phyloP scores from a whole-genome alignment of 1,140 invertebrate species.

The Anoplolepis gracilipes region DNA sequence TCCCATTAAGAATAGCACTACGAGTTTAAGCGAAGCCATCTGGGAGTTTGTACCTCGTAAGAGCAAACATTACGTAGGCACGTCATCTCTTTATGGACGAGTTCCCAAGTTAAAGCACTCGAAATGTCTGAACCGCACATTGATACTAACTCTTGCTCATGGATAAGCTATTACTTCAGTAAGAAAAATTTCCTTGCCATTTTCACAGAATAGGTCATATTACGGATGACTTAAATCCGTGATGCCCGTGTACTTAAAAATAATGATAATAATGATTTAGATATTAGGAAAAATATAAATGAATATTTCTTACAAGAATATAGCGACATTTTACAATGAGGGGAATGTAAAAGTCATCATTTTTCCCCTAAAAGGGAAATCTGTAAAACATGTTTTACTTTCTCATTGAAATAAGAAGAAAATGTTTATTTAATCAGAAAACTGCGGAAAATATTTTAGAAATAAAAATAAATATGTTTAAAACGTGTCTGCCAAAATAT shows the following conservation, averaged over 20 bases:
- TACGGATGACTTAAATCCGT: background rate
- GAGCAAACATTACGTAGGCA: conserved; percentile 51
- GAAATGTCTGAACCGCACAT: conserved; percentile 13
- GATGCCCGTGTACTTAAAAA: background rate
- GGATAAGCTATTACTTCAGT: conserved; percentile 18
- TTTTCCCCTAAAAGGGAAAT: no score
- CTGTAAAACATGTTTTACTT: no score
- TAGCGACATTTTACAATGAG: background rate
- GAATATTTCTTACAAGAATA: no score
- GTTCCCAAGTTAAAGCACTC: background rate
- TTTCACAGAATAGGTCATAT: background rate
- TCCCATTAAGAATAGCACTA: conserved; percentile 49
- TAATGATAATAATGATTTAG: background rate
- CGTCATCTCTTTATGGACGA: background rate
- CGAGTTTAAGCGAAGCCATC: conserved; percentile 47
- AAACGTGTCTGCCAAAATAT: no score
- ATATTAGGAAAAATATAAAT: no score
- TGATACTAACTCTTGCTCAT: conserved; percentile 30
- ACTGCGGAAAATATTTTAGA: no score
- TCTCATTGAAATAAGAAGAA: no score
- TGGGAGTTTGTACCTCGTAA: conserved; percentile 45
- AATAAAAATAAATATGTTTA: no score
- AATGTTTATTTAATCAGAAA: no score
- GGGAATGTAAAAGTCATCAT: no score
- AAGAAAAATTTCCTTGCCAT: conserved; percentile 35